These are phyloP conservation scores for Baronia brevicornis DNA, from an alignment of 2,888 invertebrate species.

Conservation along the genomic window DNA sequence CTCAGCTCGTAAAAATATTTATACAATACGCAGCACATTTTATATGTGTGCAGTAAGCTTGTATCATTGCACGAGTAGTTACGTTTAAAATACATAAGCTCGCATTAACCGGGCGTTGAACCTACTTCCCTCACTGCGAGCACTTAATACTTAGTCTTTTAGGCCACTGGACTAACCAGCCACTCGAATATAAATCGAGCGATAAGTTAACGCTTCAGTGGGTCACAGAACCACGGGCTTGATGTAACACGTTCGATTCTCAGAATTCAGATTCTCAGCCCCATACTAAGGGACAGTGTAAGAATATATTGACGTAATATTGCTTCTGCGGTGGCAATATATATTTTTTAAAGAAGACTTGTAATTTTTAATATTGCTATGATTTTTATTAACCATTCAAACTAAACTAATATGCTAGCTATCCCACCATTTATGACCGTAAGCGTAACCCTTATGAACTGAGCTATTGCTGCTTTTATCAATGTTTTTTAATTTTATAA, in stretches of 20 bases:
- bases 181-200: constrained; percentile 10
- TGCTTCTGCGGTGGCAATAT: neutral
- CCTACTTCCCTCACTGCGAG: constrained; percentile 10
- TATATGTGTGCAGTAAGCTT: too few species aligned
- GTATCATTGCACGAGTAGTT: neutral
- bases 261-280: constrained; percentile 6
- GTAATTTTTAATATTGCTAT: too few species aligned
- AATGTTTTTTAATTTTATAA: too few species aligned
- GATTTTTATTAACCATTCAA: too few species aligned
- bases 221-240: constrained; percentile 9
- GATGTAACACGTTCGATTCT: constrained; percentile 1
- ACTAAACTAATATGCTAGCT: too few species aligned
- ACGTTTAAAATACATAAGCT: constrained; percentile 3
- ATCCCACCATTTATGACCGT: too few species aligned
- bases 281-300: too few species aligned
- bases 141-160: constrained; percentile 11
- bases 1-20: too few species aligned
- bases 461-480: too few species aligned
- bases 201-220: constrained; percentile 6
- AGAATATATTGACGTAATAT: too few species aligned
- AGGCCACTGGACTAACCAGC: constrained; percentile 14
- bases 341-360: constrained; percentile 8
- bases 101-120: constrained; percentile 10
- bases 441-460: too few species aligned
- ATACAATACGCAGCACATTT: too few species aligned